A percentile compares a stretch with the other conserved stretches of the same genome.
phyloP scores from a whole-genome alignment of 2,888 invertebrate genomes.

The Glaucopsyche alexis region DNA sequence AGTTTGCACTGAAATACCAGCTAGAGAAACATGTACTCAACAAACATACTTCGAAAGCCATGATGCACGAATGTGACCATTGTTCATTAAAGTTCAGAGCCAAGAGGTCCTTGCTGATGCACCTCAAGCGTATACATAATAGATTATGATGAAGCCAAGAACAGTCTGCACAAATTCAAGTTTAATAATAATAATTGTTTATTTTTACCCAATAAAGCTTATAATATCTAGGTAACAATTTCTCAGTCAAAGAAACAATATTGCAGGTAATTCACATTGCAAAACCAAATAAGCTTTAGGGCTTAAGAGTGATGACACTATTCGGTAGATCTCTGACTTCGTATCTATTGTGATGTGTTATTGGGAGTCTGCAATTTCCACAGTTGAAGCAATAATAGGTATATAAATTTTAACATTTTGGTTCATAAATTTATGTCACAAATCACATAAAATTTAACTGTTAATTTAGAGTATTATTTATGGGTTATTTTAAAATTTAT shows the following conservation, averaged over 20 bases:
- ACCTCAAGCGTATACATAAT: constrained; percentile 65
- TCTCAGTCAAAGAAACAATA: too few species aligned
- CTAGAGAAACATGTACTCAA: constrained; percentile 62
- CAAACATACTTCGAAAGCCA: constrained; percentile 66
- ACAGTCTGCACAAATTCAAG: background rate
- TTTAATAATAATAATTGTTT: background rate
- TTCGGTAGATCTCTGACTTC: too few species aligned
- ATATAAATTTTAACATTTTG: background rate
- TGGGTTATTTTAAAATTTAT: background rate
- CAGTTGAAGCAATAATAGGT: too few species aligned
- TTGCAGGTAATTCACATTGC: too few species aligned
- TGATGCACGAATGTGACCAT: constrained; percentile 62
- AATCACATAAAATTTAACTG: background rate
- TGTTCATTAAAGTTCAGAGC: constrained; percentile 69
- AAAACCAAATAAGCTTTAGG: too few species aligned
- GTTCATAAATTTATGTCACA: constrained; percentile 13
- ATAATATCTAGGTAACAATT: too few species aligned
- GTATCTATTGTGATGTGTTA: too few species aligned
- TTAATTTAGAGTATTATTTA: background rate
- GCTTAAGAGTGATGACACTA: too few species aligned
- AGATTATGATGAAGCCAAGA: constrained; percentile 56
- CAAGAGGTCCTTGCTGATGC: constrained; percentile 59
- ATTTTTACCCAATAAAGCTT: too few species aligned
- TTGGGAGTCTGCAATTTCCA: too few species aligned
- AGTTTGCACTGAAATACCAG: constrained; percentile 60